A percentile compares a stretch with the other conserved stretches of the same genome.
These are phyloP conservation scores for Lasioglossum oenotherae DNA, from an alignment of 2,888 invertebrate species.

Conservation along the genomic window DNA sequence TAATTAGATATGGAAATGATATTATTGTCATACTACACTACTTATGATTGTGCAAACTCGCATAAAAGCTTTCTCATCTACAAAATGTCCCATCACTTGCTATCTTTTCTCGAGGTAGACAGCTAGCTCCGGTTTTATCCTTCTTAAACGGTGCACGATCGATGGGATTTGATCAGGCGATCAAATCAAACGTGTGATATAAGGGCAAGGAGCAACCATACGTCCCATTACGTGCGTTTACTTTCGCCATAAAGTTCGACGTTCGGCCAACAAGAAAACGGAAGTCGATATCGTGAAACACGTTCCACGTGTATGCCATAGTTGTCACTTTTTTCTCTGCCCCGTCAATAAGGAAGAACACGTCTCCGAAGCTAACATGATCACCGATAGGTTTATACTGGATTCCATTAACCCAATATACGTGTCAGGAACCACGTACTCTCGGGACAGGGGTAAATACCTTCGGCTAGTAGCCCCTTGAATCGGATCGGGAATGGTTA, in stretches of 20 bases:
- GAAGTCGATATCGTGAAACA: slow-evolving; percentile 42
- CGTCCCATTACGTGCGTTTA: slow-evolving; percentile 40
- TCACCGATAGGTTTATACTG: slow-evolving; percentile 52
- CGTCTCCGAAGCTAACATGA: slow-evolving; percentile 50
- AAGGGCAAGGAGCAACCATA: slow-evolving; percentile 8
- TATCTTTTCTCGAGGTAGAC: background rate
- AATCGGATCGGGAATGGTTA: slow-evolving; percentile 57
- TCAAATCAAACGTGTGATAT: slow-evolving; percentile 12
- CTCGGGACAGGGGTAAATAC: slow-evolving; percentile 56
- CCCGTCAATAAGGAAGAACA: slow-evolving; percentile 60
- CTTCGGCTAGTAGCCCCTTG: slow-evolving; percentile 43
- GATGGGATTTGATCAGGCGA: slow-evolving; percentile 24
- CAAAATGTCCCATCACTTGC: background rate
- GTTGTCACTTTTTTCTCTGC: slow-evolving; percentile 7
- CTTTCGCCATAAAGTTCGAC: slow-evolving; percentile 40
- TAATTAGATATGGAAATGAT: background rate
- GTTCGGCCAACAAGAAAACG: slow-evolving; percentile 18
- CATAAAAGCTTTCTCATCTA: background rate
- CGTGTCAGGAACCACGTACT: slow-evolving; percentile 56
- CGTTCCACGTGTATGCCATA: slow-evolving; percentile 29
- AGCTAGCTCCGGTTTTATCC: background rate
- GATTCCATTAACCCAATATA: slow-evolving; percentile 58
- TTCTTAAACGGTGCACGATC: background rate
- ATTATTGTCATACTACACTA: background rate
- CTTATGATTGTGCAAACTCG: background rate